Conservation (phyloP, 2,888 invertebrate species). For the Pandemis heparana region DNA sequence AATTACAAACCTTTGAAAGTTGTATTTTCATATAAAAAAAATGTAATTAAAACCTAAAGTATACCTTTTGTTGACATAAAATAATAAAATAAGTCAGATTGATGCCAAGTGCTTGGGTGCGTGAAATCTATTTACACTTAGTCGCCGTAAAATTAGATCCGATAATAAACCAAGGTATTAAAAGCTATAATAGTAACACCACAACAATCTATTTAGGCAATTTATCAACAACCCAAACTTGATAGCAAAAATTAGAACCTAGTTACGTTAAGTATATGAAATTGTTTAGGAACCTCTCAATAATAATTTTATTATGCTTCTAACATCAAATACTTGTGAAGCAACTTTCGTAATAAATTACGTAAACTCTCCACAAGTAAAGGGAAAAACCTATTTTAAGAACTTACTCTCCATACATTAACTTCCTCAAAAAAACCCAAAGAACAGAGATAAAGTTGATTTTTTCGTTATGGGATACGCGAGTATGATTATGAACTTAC, state of each 20-base stretch:
- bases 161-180: not conserved
- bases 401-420: not conserved
- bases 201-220: not conserved
- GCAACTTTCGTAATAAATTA: conserved; percentile 24
- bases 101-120: too few relatives aligned
- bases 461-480: not conserved
- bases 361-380: not conserved
- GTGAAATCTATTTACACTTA: too few relatives aligned
- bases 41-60: too few relatives aligned
- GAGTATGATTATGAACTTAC: too few relatives aligned
- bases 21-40: too few relatives aligned
- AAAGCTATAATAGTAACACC: not conserved
- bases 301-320: not conserved
- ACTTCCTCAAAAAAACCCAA: not conserved
- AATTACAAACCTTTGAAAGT: too few relatives aligned
- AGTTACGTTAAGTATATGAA: not conserved
- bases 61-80: too few relatives aligned
- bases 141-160: not conserved
- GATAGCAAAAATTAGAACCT: not conserved
- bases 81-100: too few relatives aligned
- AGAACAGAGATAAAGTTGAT: not conserved
- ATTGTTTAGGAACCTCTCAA: not conserved
- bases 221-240: not conserved
- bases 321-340: conserved; percentile 4
- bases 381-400: not conserved